Evolutionary conservation across 2,797 vertebrate genomes (phyloP), one percentile per base, ranked within the genome.

Genomic region (Rhynchonycteris naso): DNA sequence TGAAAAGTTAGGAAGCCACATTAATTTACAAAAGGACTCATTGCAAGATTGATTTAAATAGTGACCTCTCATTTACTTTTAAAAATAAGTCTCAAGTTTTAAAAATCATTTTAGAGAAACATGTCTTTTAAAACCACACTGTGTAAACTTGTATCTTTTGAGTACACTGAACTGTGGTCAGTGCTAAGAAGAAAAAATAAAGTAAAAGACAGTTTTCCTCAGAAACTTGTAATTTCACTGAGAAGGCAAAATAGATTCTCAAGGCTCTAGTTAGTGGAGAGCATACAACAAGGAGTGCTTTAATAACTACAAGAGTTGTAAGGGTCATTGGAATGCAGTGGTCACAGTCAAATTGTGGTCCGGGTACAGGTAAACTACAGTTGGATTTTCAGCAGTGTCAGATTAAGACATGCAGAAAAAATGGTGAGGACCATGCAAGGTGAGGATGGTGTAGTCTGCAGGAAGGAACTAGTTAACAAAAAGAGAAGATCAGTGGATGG

Each of bases 61-160:
- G 13, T n/a, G 47, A 10, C 16, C 19, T 95, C 13, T 88, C 35
- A 61, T 82, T 61, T 88, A 21, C 22, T 69, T 47, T 66, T 19
- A 28, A 74, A 68, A 59, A 54, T 69, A 74, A 80, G 21, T 26
- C 66, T 72, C 19, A n/a, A 18, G n/a, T 81, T 88, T 96, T 47
- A 33, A 68, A 95, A 72, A n/a, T 43, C 18, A 68, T 84, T 94
- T 83, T 50, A 89, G 83, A 89, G 52, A 84, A 93, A 33, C 50
- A 72, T 7, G 2, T 15, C 26, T 81, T 92, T 90, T 22, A 54
- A 86, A 75, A 43, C 33, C 2, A 15, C 30, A 61, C 6, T n/a
- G 47, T 71, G 8, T 33, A 83, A 86, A 89, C 33, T 10, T 61
- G 35, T 35, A 26, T 38, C 58, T 88, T 85, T 66, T 66, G 18